These are phyloP conservation scores for Orthonychiurus folsomi DNA, from an alignment of 2,888 invertebrate species.

Conservation along the genomic window DNA sequence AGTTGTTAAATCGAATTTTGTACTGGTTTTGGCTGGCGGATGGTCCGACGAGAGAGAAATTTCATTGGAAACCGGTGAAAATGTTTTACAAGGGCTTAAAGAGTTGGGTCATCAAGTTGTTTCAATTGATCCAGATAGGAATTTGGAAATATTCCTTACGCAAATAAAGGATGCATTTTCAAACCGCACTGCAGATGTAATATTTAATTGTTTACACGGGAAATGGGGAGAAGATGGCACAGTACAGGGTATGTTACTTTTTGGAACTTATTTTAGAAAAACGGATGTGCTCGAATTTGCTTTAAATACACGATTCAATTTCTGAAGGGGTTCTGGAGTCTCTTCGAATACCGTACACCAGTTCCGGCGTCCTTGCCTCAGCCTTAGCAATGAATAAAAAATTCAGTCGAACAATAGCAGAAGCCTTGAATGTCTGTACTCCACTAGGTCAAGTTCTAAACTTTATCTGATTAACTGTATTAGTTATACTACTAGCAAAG, in stretches of 20 bases:
- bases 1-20: not conserved
- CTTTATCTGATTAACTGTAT: no score
- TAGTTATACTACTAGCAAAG: no score
- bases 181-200: not conserved
- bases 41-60: not conserved
- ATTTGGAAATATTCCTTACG: not conserved
- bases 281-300: no score
- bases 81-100: not conserved
- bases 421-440: not conserved
- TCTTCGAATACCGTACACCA: not conserved
- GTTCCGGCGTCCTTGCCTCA: not conserved
- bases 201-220: constrained; percentile 1
- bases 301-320: no score
- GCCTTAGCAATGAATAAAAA: constrained; percentile 5
- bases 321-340: constrained; percentile 4
- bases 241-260: no score
- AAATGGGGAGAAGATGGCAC: not conserved
- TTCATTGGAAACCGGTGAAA: not conserved
- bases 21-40: not conserved
- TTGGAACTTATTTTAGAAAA: no score
- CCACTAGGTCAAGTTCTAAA: not conserved
- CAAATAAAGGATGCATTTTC: not conserved
- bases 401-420: not conserved
- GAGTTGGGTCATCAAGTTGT: not conserved
- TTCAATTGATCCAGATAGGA: not conserved